A percentile compares a stretch with the other conserved stretches of the same genome.
Conservation (phyloP, 2,888 invertebrate genomes). For the Hemistola chrysoprasaria region DNA sequence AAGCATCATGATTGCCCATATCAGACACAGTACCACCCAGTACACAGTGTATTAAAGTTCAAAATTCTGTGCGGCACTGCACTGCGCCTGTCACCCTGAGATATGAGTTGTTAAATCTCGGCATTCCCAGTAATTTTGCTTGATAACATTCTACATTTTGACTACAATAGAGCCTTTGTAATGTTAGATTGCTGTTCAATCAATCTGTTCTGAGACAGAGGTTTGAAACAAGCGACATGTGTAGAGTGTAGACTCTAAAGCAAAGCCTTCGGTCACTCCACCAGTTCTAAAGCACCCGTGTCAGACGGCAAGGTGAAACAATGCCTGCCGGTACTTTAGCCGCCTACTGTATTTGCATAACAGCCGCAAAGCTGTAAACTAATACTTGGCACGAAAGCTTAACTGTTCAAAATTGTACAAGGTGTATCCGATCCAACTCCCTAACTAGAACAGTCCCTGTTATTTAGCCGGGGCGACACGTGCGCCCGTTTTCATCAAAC, state of each 20-base stretch:
- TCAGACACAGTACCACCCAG: too few species aligned
- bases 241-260: conserved; percentile 23
- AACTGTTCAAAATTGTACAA: conserved; percentile 39
- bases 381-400: conserved; percentile 43
- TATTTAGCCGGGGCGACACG: conserved; percentile 24
- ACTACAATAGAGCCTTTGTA: too few species aligned
- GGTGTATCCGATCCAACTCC: conserved; percentile 34
- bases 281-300: conserved; percentile 23
- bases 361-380: conserved; percentile 44
- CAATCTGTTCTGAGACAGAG: neutral
- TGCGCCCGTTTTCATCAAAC: conserved; percentile 28
- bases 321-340: conserved; percentile 35
- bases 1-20: too few species aligned
- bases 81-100: too few species aligned
- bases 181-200: too few species aligned
- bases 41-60: too few species aligned
- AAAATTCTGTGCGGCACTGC: too few species aligned
- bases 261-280: conserved; percentile 23
- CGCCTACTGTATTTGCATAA: conserved; percentile 46
- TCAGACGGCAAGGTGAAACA: conserved; percentile 34
- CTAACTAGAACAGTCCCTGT: conserved; percentile 20
- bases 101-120: too few species aligned
- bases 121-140: too few species aligned
- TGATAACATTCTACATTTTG: too few species aligned
- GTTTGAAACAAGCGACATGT: conserved; percentile 5